These are phyloP conservation scores for Mystacides longicornis DNA, from an alignment of 2,888 invertebrate species.

Conservation along the genomic window DNA sequence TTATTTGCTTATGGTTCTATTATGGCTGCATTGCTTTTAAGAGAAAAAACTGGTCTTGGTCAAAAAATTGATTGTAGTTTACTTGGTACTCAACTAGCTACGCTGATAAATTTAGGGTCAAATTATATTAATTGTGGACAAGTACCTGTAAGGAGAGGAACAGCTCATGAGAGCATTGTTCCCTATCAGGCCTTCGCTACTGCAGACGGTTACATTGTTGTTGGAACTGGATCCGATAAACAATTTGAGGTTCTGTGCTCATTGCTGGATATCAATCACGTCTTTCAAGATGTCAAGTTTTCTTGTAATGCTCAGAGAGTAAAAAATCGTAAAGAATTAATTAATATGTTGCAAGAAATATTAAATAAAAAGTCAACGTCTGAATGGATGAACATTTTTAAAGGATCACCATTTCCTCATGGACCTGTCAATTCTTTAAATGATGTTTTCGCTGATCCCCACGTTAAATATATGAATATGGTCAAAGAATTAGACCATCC, in stretches of 20 bases:
- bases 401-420: constrained; percentile 72
- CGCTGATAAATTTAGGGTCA: constrained; percentile 80
- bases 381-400: constrained; percentile 69
- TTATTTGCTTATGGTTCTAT: constrained; percentile 93
- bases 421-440: constrained; percentile 84
- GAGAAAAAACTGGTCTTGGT: constrained; percentile 70
- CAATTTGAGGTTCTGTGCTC: constrained; percentile 71
- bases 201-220: constrained; percentile 72
- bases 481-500: constrained; percentile 67
- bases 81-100: constrained; percentile 85
- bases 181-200: constrained; percentile 89
- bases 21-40: constrained; percentile 77
- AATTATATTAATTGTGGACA: constrained; percentile 82
- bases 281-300: constrained; percentile 59
- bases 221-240: constrained; percentile 80
- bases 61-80: constrained; percentile 92
- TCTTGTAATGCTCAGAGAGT: constrained; percentile 69
- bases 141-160: constrained; percentile 80
- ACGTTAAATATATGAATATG: constrained; percentile 65
- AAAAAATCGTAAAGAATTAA: constrained; percentile 61
- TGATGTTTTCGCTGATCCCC: constrained; percentile 83
- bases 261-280: constrained; percentile 50
- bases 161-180: constrained; percentile 88
- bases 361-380: constrained; percentile 57
- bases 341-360: constrained; percentile 53